These are phyloP conservation scores for Macrotus californicus DNA, from an alignment of 2,113 vertebrate species.

Conservation along the genomic window DNA sequence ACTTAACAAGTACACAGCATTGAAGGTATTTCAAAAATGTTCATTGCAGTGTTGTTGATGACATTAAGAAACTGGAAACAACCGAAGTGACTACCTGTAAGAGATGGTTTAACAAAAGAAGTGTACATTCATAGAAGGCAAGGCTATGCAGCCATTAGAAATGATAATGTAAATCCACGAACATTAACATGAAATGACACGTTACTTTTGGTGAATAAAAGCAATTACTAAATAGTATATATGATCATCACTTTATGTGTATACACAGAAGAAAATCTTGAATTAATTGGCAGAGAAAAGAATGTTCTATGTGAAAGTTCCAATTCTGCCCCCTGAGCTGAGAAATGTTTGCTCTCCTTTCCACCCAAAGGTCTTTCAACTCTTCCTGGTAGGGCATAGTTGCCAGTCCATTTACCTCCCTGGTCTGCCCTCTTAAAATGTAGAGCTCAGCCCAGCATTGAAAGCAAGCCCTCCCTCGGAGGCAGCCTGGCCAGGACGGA, in stretches of 20 bases:
- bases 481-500: background rate
- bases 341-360: background rate
- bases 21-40: background rate
- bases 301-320: background rate
- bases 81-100: background rate
- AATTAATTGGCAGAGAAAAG: background rate
- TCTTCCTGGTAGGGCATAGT: background rate
- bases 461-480: background rate
- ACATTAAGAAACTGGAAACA: background rate
- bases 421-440: background rate
- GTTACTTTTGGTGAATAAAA: background rate
- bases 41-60: background rate
- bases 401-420: constrained; percentile 16
- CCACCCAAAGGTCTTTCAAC: background rate
- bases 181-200: background rate
- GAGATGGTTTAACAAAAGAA: background rate
- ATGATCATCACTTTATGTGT: background rate
- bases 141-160: background rate
- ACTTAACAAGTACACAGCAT: background rate
- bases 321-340: background rate
- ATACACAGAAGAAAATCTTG: background rate
- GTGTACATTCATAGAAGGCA: background rate
- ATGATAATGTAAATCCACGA: background rate
- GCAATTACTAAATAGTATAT: background rate
- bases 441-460: background rate